Conservation (phyloP, 2,113 vertebrate species). For the Sinocyclocheilus anshuiensis region DNA sequence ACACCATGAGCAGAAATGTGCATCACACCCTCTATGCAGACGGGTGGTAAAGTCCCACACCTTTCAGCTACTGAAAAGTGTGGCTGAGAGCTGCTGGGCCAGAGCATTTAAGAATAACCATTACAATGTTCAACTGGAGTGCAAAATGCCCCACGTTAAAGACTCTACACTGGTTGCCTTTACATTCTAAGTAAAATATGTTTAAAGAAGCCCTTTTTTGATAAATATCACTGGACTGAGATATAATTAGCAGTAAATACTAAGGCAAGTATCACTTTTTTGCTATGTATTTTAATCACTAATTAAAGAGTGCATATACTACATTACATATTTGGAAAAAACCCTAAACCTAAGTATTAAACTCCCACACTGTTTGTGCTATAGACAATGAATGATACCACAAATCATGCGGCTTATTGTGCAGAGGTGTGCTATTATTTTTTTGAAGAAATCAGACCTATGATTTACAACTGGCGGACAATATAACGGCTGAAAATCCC, state of each 20-base stretch:
- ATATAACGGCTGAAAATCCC: conserved; percentile 10
- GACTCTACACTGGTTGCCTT: not conserved
- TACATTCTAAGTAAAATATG: not conserved
- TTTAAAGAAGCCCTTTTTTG: not conserved
- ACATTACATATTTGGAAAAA: not conserved
- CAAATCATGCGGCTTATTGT: not conserved
- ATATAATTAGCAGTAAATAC: not conserved
- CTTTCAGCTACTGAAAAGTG: conserved; percentile 3
- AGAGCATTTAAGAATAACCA: conserved; percentile 19
- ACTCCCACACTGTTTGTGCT: not conserved
- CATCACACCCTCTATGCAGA: conserved; percentile 3
- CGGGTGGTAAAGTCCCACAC: conserved; percentile 11
- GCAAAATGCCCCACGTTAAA: not conserved
- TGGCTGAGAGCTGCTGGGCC: not conserved
- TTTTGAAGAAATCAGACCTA: not conserved
- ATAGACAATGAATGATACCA: not conserved
- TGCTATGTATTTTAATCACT: not conserved
- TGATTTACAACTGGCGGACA: not conserved
- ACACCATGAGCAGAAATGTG: not conserved
- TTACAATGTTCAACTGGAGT: not conserved
- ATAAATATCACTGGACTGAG: not conserved
- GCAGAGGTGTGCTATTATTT: not conserved
- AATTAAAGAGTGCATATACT: not conserved
- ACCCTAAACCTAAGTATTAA: not conserved
- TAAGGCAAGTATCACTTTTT: not conserved